These are phyloP conservation scores for Pterophyllum scalare DNA, from an alignment of 2,113 vertebrate species.

Conservation along the genomic window DNA sequence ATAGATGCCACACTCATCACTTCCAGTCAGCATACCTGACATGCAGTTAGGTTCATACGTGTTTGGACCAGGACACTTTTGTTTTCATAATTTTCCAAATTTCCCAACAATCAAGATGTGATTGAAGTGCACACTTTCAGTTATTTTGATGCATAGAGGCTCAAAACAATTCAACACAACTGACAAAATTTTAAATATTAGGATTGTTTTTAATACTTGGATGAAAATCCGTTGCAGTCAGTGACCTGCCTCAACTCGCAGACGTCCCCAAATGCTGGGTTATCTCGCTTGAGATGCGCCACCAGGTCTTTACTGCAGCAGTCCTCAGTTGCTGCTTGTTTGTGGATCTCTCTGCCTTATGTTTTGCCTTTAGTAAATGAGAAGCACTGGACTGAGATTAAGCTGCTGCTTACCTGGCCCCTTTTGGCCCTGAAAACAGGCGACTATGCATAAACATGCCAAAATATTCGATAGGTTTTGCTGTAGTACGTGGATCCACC, in stretches of 20 bases:
- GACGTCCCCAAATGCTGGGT: background rate
- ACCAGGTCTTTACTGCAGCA: too few species aligned
- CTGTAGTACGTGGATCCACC: background rate
- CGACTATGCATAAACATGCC: background rate
- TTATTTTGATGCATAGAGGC: too few species aligned
- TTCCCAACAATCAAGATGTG: background rate
- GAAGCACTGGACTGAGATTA: too few species aligned
- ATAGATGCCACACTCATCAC: background rate
- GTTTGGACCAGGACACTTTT: background rate
- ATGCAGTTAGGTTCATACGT: background rate
- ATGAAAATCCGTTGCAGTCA: background rate
- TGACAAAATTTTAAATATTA: background rate
- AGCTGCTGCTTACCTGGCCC: too few species aligned
- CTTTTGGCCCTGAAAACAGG: background rate
- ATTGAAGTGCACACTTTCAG: background rate
- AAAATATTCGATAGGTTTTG: background rate
- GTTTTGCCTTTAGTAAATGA: too few species aligned
- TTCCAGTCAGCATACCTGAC: background rate
- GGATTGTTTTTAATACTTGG: background rate
- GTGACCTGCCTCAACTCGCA: background rate
- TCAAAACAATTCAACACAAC: background rate
- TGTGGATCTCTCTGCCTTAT: too few species aligned
- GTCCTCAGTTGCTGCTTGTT: too few species aligned
- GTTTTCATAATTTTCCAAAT: too few species aligned
- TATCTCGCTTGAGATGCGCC: background rate